Evolutionary conservation across 35 echinoderm and acorn worm genomes (phyloP).

Genomic region (Ophiothrix spiculata): DNA sequence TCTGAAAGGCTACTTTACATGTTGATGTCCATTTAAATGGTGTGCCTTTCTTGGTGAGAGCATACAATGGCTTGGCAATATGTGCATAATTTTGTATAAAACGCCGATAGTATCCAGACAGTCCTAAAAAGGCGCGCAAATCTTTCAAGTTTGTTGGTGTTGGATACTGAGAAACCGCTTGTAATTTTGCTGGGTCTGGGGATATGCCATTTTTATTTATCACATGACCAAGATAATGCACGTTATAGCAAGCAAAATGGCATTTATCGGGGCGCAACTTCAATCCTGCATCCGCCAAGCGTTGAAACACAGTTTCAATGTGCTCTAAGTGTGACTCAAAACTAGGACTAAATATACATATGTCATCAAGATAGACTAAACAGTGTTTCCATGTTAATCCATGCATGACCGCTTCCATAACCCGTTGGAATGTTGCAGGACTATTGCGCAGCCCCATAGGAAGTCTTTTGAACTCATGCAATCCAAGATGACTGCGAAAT

Average conservation of each 20-base stretch:
- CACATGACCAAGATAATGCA: constrained; percentile 25
- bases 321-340: constrained; percentile 37
- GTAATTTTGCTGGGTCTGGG: neutral
- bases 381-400: constrained; percentile 29
- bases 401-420: constrained; percentile 37
- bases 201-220: neutral
- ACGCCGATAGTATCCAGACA: constrained; percentile 1
- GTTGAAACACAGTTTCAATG: constrained; percentile 31
- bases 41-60: constrained; percentile 25
- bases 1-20: constrained; percentile 47
- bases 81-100: neutral
- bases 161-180: neutral
- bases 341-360: constrained; percentile 34
- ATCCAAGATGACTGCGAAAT: constrained; percentile 40
- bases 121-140: constrained; percentile 1
- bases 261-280: constrained; percentile 29
- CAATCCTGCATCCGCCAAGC: constrained; percentile 21
- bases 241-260: neutral
- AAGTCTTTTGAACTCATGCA: constrained; percentile 20
- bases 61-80: constrained; percentile 5
- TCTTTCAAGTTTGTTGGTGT: neutral
- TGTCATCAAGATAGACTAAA: constrained; percentile 63
- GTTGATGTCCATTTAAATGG: constrained; percentile 43
- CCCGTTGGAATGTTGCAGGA: constrained; percentile 46
- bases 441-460: constrained; percentile 34